Conservation (phyloP, 2,113 vertebrate genomes). For the Motacilla alba region DNA sequence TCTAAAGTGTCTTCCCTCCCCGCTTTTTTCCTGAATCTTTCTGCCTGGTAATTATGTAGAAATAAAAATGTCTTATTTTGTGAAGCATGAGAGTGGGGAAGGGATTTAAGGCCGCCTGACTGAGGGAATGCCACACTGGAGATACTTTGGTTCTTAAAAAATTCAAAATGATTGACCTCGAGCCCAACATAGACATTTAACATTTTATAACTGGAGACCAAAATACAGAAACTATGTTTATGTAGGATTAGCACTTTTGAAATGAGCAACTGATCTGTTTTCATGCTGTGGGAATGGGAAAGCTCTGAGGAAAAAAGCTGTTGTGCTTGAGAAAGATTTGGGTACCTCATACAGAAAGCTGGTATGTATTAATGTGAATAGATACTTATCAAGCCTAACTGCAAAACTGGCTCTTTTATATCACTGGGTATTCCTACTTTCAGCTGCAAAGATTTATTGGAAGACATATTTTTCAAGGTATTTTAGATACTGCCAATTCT, state of each 20-base stretch:
- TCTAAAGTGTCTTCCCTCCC: not conserved
- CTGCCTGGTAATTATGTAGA: not conserved
- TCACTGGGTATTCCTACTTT: not conserved
- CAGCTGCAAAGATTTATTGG: not conserved
- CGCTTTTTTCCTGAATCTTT: not conserved
- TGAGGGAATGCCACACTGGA: not conserved
- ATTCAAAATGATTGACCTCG: not conserved
- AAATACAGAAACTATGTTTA: not conserved
- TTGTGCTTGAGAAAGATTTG: not conserved
- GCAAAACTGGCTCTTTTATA: not conserved
- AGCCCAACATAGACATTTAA: not conserved
- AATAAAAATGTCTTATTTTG: not conserved
- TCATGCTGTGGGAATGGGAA: not conserved
- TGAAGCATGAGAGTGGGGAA: not conserved
- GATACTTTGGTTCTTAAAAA: not conserved
- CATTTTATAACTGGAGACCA: not conserved
- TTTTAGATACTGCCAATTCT: slow-evolving; percentile 16
- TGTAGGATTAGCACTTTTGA: not conserved
- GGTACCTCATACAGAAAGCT: not conserved
- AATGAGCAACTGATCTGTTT: not conserved
- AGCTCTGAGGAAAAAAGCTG: not conserved
- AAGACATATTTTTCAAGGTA: not conserved
- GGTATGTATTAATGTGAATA: not conserved
- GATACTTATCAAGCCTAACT: not conserved
- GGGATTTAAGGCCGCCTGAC: not conserved